Base-by-base conservation (phyloP, 2,888 invertebrate species). In the Dasypogon diadema region DNA sequence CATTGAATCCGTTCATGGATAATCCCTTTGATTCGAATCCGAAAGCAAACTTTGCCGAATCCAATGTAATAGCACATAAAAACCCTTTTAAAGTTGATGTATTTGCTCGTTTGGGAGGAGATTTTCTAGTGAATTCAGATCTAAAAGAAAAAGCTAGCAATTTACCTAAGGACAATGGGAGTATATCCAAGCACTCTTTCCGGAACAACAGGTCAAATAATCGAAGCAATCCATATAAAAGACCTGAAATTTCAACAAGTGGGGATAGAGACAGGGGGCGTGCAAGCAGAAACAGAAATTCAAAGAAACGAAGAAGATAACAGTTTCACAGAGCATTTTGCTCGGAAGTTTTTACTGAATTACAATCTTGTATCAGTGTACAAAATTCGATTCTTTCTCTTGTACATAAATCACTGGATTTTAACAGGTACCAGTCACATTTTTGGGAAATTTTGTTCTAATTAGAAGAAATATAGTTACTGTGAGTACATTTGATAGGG, bases 61-160 rank as follows among this genome's bases (percentile, higher is more conserved):
- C 2, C 2, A 14, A 4, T 12, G 6, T 21, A 14, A 26, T 26
- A 6, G 26, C 2, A 26, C 24, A 21, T 16, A 37, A n/a, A 16
- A 65, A 42, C 24, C 65, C 65, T 2, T 65, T 65, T 14, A 30
- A 48, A 14, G 22, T 65, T n/a, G 24, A 46, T 12, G n/a, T 46
- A 2, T n/a, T 65, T 12, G 12, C 22, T 5, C 65, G 65, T 46
- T n/a, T 65, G 2, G 42, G 46, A 12, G 42, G 14, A 14, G 30
- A 65, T 46, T 14, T 46, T 5, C 6, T 65, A 4, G 2, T 18
- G 2, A 42, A 42, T 42, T 12, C n/a, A 6, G 12, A 42, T 2
- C 2, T 6, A 12, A 42, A 42, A n/a, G n/a, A 24, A 26, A 26
- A 10, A 22, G 24, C n/a, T 18, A 34, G 37, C 3, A 8, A 18